Evolutionary conservation across 2,888 invertebrate species (phyloP), one percentile per base, ranked within the genome.

Genomic region (Melanophora roralis): DNA sequence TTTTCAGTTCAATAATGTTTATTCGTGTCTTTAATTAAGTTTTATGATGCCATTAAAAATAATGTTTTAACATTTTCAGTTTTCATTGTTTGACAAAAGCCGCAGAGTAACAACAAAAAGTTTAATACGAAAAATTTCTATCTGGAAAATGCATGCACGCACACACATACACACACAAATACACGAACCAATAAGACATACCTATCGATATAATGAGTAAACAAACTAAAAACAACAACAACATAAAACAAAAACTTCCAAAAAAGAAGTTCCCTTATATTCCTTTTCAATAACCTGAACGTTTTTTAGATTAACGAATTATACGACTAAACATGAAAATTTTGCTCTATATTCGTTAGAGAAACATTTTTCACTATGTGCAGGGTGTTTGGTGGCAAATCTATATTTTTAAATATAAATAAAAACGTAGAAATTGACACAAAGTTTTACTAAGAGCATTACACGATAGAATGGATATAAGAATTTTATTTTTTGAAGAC

Each of bases 261-360:
- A 51, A 53, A 47, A 51, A 68, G 38, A 51, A 59, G 23, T n/a
- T n/a, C n/a, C n/a, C n/a, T n/a, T n/a, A n/a, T n/a, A n/a, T n/a
- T n/a, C n/a, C n/a, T n/a, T n/a, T n/a, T n/a, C n/a, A n/a, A n/a
- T n/a, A n/a, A n/a, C n/a, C 67, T 67, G 62, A 73, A 73, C 72
- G 67, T 78, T n/a, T n/a, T n/a, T n/a, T 78, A 68, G 67, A 78
- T 78, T 72, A 67, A 57, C 67, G 73, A 73, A 73, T 78, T 67
- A 43, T 36, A 21, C 23, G 43, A 60, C 40, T 60, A 65, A 73
- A 57, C 36, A 64, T 27, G 64, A 36, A 64, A 55, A 12, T 59
- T 51, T 67, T 40, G 51, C 55, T 49, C 55, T 69, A 27, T 6
- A 27, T 38, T 62, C 38, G 65, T 59, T 65, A 49, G n/a, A 51